Evolutionary conservation across 1,140 invertebrate genomes (phyloP), one percentile per base, ranked within the genome.

Genomic region (Eulimnadia texana): DNA sequence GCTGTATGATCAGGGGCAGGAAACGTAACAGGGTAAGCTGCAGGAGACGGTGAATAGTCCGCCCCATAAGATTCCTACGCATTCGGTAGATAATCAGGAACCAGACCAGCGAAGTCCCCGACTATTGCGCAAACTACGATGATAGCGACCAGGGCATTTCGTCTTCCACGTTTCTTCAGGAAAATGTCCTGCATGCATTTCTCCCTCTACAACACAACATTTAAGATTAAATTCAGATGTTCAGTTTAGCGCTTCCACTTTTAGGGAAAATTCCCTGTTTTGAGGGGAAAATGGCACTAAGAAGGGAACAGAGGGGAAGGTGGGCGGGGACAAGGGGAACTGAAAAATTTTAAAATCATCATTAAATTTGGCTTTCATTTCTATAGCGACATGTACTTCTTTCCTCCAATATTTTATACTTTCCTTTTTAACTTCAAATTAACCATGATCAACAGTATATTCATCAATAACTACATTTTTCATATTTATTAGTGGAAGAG

Each of bases 71-170:
- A 16, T 80, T 76, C 70, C 81, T 81, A 59, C 84, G 73, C 1
- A 87, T 89, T 67, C 90, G 85, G 70, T 93, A 93, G 67, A 94
- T 93, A 60, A 94, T 86, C 3, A 90, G 82, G 16, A 93, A 88
- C 90, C 90, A 94, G 28, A 93, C 80, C 11, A 92, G 79, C 0
- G 90, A 93, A 2, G 89, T 93, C n/a, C 3, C 83, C 81, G 19
- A 95, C 86, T 42, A 42, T 42, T 28, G 90, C 84, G 71, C 90
- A 92, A 71, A 88, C 88, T 25, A 92, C 87, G 0, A 92, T 84
- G 1, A 88, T 85, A 59, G 94, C 90, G 66, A 92, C 83, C 66
- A 93, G 85, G 59, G 93, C 83, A 50, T 88, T 87, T n/a, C 50
- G 86, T 79, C 68, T 89, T 85, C 64, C 89, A 42, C 33, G 33